Evolutionary conservation across 2,888 invertebrate genomes (phyloP).

Genomic region (Tanypteryx hageni): DNA sequence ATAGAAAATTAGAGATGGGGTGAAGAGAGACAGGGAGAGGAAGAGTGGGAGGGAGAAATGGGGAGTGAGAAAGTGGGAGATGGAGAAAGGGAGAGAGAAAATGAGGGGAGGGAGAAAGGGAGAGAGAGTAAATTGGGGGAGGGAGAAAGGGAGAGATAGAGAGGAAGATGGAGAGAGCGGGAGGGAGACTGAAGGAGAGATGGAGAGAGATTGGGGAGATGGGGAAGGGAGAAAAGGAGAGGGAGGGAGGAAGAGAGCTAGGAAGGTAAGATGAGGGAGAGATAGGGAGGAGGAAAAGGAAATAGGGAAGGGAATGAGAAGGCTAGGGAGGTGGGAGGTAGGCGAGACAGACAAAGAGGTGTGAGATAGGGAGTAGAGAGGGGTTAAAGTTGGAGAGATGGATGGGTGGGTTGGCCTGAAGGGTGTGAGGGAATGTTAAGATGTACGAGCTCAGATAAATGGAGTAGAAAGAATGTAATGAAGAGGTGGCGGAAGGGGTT

Average conservation of each 20-base stretch:
- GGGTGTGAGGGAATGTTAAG: not conserved
- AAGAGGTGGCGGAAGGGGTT: not conserved
- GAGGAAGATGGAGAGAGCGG: not conserved
- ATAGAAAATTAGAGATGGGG: not conserved
- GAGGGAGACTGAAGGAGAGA: not conserved
- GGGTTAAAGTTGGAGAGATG: no score
- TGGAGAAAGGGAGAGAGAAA: not conserved
- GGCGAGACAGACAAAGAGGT: slow-evolving; percentile 1
- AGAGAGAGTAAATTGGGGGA: not conserved
- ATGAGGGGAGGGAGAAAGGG: not conserved
- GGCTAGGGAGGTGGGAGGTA: not conserved
- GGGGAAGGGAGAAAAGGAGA: not conserved
- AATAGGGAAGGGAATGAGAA: not conserved
- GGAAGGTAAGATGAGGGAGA: not conserved
- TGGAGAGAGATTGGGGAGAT: slow-evolving; percentile 20
- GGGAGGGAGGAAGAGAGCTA: not conserved
- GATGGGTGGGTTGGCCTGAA: no score
- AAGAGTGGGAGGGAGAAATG: no score
- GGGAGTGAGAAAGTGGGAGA: not conserved
- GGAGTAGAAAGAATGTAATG: slow-evolving; percentile 16
- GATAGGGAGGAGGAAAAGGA: not conserved
- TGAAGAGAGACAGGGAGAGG: not conserved
- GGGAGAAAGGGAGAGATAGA: not conserved
- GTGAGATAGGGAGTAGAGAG: not conserved
- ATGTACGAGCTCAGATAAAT: not conserved